phyloP scores from a whole-genome alignment of 2,888 invertebrate species.

The Tholera decimalis region DNA sequence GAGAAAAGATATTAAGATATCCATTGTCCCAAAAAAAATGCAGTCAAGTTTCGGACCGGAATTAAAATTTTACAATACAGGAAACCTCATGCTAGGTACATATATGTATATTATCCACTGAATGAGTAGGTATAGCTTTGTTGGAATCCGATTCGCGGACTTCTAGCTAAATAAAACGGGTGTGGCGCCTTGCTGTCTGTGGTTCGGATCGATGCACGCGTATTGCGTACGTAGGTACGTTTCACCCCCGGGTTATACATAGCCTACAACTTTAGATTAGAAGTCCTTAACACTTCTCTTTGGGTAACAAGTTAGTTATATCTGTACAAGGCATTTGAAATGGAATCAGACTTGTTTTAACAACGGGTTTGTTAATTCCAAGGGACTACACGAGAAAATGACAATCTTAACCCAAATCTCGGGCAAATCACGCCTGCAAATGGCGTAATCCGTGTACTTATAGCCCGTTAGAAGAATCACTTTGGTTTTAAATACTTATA shows the following conservation, averaged over 20 bases:
- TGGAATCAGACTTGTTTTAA: conserved; percentile 2
- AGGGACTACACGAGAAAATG: neutral
- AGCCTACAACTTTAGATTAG: conserved; percentile 12
- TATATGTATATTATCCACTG: neutral
- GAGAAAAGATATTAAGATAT: conserved; percentile 25
- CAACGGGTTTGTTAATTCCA: conserved; percentile 4
- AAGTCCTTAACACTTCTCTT: conserved; percentile 9
- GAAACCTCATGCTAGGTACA: neutral
- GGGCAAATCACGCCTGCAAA: conserved; percentile 31
- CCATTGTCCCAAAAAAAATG: conserved; percentile 18
- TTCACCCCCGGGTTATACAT: conserved; percentile 34
- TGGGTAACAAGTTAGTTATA: neutral
- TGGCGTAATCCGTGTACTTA: conserved; percentile 38
- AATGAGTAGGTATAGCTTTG: conserved; percentile 16
- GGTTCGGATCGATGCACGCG: conserved; percentile 56
- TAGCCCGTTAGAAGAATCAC: conserved; percentile 23
- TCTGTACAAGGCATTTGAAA: neutral
- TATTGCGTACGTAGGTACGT: conserved; percentile 47
- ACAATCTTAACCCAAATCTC: conserved; percentile 27
- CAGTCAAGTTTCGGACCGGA: neutral
- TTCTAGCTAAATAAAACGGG: conserved; percentile 46
- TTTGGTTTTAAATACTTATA: conserved; percentile 5
- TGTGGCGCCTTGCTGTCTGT: conserved; percentile 60
- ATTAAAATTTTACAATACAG: too few species aligned
- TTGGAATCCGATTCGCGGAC: conserved; percentile 15